Conservation (phyloP, 2,888 invertebrate species). For the Subacronicta megacephala region DNA sequence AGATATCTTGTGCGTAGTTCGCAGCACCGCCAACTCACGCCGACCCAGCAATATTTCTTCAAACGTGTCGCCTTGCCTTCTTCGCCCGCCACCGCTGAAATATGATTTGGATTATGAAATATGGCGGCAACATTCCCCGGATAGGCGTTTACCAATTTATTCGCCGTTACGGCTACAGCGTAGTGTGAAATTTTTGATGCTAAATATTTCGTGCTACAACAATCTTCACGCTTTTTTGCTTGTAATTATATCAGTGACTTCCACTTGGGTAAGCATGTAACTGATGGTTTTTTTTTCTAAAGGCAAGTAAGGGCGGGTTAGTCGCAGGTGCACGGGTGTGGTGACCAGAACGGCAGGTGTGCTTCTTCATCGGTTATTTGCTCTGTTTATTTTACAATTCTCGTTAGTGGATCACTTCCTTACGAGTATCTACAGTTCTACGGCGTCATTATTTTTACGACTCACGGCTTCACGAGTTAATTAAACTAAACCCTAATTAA, state of each 20-base stretch:
- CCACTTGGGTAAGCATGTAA: constrained; percentile 41
- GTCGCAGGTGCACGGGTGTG: constrained; percentile 59
- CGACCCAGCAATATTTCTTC: constrained; percentile 69
- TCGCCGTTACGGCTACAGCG: constrained; percentile 56
- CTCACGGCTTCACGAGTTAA: constrained; percentile 22
- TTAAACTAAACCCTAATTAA: constrained; percentile 25
- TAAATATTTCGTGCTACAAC: constrained; percentile 46
- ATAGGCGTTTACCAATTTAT: constrained; percentile 68
- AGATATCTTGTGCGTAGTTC: constrained; percentile 75
- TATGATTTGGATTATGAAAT: constrained; percentile 79
- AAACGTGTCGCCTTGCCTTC: constrained; percentile 62
- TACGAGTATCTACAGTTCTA: constrained; percentile 41
- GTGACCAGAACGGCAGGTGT: constrained; percentile 71
- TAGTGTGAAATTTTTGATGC: constrained; percentile 62
- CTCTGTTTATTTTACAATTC: constrained; percentile 61
- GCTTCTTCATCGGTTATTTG: constrained; percentile 51
- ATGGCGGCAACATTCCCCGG: constrained; percentile 68
- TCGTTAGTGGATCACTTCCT: constrained; percentile 23
- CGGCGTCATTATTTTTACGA: constrained; percentile 26
- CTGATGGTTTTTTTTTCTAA: constrained; percentile 43
- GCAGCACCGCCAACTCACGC: constrained; percentile 50
- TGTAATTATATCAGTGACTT: constrained; percentile 47
- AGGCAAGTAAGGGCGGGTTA: constrained; percentile 27
- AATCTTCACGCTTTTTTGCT: constrained; percentile 42
- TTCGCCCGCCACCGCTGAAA: constrained; percentile 67